Evolutionary conservation across 2,113 vertebrate species (phyloP).

Genomic region (Cyprinodon tularosa): DNA sequence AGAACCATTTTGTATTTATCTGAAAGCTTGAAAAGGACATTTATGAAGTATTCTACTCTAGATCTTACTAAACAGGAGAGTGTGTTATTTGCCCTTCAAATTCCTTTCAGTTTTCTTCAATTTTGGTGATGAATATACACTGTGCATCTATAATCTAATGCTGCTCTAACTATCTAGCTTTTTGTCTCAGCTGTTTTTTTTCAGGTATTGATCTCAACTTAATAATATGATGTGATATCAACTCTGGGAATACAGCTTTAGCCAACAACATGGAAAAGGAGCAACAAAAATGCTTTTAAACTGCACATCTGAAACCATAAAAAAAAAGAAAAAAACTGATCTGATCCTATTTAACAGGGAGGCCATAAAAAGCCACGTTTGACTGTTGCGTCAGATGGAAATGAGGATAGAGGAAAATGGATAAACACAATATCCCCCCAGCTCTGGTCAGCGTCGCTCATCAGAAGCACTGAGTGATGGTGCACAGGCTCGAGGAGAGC

Average conservation of each 20-base stretch:
- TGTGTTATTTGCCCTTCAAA: not conserved
- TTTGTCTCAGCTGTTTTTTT: conserved; percentile 46
- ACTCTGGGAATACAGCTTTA: conserved; percentile 56
- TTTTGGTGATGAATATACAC: conserved; percentile 18
- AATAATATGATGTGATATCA: conserved; percentile 67
- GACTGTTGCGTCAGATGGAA: conserved; percentile 17
- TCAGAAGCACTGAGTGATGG: conserved; percentile 74
- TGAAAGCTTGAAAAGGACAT: conserved; percentile 19
- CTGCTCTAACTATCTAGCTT: conserved; percentile 15
- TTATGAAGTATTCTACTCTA: not conserved
- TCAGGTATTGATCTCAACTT: conserved; percentile 44
- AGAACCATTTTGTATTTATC: conserved; percentile 40
- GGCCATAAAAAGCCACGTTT: not conserved
- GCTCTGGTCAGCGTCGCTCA: conserved; percentile 63
- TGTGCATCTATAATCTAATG: conserved; percentile 15
- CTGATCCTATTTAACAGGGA: not conserved
- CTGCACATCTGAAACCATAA: conserved; percentile 14
- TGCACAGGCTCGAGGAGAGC: conserved; percentile 61
- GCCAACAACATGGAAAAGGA: conserved; percentile 25
- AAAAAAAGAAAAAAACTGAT: not conserved
- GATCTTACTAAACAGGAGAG: too few relatives aligned
- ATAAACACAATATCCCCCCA: conserved; percentile 40
- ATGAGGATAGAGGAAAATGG: conserved; percentile 31
- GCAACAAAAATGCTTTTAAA: conserved; percentile 13
- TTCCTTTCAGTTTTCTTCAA: conserved; percentile 11